These are phyloP conservation scores for Stichopus chloronotus DNA, from an alignment of 35 echinoderm and acorn worm species.

Conservation along the genomic window DNA sequence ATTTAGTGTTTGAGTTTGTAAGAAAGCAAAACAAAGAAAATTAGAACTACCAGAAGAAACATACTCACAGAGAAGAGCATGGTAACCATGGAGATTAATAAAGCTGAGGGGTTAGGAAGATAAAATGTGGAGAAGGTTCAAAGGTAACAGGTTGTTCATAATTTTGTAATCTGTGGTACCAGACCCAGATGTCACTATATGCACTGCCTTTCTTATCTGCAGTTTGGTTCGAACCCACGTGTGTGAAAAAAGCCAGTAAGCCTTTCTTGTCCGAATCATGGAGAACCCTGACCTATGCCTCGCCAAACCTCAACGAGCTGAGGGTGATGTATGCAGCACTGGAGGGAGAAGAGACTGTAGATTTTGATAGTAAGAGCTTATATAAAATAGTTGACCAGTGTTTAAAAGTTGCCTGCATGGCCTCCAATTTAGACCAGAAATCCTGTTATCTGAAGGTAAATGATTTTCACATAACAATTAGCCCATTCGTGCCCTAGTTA, in stretches of 20 bases:
- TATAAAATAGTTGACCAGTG: background rate
- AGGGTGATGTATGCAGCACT: conserved; percentile 77
- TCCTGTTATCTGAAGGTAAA: background rate
- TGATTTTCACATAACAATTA: no score
- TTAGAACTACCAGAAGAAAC: no score
- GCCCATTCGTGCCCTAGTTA: no score
- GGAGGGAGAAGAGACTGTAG: conserved; percentile 64
- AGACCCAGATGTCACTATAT: no score
- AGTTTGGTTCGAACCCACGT: conserved; percentile 99
- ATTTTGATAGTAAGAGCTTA: conserved; percentile 67
- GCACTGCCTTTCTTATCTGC: background rate
- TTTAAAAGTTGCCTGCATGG: background rate
- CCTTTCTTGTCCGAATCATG: conserved; percentile 78
- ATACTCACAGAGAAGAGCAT: no score
- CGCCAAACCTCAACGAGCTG: conserved; percentile 93
- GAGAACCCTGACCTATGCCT: conserved; percentile 75
- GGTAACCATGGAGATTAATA: no score
- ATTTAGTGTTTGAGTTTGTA: no score
- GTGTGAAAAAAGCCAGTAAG: conserved; percentile 77
- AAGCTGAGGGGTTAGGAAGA: no score
- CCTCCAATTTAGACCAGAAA: background rate
- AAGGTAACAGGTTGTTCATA: no score
- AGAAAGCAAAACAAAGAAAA: no score
- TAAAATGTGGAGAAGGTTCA: no score
- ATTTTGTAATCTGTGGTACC: no score